Percentiles rank a stretch among this genome's conserved stretches.
Conservation (phyloP, 2,888 invertebrate species). For the Cephus pulcher region DNA sequence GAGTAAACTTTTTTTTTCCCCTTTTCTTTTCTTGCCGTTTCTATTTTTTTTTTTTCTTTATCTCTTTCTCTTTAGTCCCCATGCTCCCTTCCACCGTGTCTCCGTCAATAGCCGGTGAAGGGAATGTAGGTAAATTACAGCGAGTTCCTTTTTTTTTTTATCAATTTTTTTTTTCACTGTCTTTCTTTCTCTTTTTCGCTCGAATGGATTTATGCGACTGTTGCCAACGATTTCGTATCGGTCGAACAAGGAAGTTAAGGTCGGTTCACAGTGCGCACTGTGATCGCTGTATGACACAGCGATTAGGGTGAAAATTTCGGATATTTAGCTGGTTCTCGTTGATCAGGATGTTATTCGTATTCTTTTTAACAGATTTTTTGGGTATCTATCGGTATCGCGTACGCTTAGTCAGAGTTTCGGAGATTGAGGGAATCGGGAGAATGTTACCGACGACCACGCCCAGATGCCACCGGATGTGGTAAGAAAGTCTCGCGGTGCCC, state of each 20-base stretch:
- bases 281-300: not conserved
- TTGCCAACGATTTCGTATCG: not conserved
- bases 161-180: not conserved
- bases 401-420: not conserved
- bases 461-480: slow-evolving; percentile 7
- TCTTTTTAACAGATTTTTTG: not conserved
- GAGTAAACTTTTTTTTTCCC: not conserved
- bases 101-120: not conserved
- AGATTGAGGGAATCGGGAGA: not conserved
- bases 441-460: slow-evolving; percentile 7
- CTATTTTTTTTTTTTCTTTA: not conserved
- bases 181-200: not conserved
- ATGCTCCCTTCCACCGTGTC: not conserved
- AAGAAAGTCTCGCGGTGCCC: slow-evolving; percentile 6
- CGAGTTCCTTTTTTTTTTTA: not conserved
- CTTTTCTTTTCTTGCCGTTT: not conserved
- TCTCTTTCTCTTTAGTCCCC: not conserved
- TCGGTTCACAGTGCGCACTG: not conserved
- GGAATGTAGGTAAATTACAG: not conserved
- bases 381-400: not conserved
- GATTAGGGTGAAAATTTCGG: not conserved
- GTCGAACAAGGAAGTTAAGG: not conserved
- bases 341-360: not conserved
- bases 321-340: not conserved
- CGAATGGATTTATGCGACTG: not conserved